Evolutionary conservation across 2,797 vertebrate genomes (phyloP).

Genomic region (Euthynnus affinis): DNA sequence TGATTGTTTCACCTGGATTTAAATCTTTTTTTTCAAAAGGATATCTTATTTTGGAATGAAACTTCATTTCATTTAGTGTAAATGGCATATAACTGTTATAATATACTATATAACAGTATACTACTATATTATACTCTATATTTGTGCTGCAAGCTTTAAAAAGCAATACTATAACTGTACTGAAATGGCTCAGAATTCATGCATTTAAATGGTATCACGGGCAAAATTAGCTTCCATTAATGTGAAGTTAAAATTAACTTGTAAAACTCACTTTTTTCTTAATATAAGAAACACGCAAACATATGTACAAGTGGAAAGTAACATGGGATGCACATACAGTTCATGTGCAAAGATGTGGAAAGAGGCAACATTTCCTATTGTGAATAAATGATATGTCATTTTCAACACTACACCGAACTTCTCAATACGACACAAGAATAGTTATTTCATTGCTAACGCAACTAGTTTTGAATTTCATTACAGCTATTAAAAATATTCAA

Average conservation of each 20-base stretch:
- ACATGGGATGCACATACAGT: conserved; percentile 7
- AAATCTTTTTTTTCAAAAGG: no score
- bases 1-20: neutral
- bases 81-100: neutral
- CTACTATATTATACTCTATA: neutral
- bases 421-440: neutral
- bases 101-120: no score
- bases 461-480: neutral
- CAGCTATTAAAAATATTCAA: neutral
- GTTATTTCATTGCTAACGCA: neutral
- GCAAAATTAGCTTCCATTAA: conserved; percentile 3
- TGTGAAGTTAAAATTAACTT: conserved; percentile 22
- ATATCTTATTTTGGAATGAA: no score
- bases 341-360: neutral
- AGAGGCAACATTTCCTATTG: no score
- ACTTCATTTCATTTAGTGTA: neutral
- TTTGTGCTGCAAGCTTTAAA: neutral
- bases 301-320: conserved; percentile 37
- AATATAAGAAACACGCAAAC: conserved; percentile 83
- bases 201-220: neutral
- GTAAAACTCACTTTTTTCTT: conserved; percentile 73
- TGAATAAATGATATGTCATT: neutral
- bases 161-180: neutral
- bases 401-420: neutral
- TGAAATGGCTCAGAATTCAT: neutral